These are phyloP conservation scores for Momotus momota DNA, from an alignment of 2,797 vertebrate genomes.

Conservation along the genomic window DNA sequence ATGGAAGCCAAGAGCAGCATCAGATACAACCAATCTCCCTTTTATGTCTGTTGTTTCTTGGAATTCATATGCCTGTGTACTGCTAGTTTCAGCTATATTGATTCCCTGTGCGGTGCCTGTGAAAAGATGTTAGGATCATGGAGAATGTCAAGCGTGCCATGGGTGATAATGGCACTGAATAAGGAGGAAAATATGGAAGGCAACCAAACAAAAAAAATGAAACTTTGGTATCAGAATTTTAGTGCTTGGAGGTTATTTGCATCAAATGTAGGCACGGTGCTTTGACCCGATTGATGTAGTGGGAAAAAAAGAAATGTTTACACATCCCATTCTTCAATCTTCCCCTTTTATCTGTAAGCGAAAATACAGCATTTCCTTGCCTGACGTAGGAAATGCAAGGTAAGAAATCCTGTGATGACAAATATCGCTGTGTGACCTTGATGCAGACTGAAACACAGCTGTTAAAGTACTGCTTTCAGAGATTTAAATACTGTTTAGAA, in stretches of 20 bases:
- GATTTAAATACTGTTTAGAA: neutral
- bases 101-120: neutral
- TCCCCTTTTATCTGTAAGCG: neutral
- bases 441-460: neutral
- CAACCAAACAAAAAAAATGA: neutral
- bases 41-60: neutral
- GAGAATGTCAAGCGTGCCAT: accelerated
- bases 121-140: neutral
- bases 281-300: neutral
- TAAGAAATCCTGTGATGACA: neutral
- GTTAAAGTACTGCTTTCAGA: neutral
- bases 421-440: neutral
- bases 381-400: neutral
- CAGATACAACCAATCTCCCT: neutral
- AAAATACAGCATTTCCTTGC: neutral
- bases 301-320: neutral
- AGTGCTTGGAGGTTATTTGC: neutral
- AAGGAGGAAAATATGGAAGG: neutral
- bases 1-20: neutral
- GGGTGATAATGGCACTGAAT: neutral
- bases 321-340: neutral
- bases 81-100: neutral
- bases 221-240: neutral
- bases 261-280: neutral
- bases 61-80: neutral